phyloP scores from a whole-genome alignment of 2,888 invertebrate genomes.

The Tipula lateralis region DNA sequence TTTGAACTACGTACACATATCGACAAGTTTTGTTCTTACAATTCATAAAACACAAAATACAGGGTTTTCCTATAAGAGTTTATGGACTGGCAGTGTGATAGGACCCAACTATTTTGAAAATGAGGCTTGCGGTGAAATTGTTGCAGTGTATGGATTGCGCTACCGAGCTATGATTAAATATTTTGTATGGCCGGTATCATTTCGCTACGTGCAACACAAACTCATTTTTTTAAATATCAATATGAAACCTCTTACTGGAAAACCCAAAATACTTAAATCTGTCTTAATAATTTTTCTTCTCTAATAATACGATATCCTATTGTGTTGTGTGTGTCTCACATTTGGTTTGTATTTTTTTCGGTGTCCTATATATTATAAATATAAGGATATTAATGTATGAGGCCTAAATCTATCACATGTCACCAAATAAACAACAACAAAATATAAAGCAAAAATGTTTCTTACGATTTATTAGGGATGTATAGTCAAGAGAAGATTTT shows the following conservation, averaged over 20 bases:
- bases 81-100: too few species aligned
- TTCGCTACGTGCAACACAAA: neutral
- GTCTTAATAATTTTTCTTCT: neutral
- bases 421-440: neutral
- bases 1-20: neutral
- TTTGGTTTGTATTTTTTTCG: neutral
- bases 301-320: neutral
- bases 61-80: too few species aligned
- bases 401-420: conserved; percentile 4
- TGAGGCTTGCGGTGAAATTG: too few species aligned
- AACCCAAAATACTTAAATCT: neutral
- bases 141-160: too few species aligned
- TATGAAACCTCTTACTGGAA: too few species aligned
- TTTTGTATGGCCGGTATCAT: neutral
- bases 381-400: neutral
- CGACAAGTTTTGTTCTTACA: neutral
- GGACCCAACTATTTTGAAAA: too few species aligned
- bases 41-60: too few species aligned
- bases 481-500: neutral
- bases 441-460: too few species aligned
- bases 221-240: too few species aligned
- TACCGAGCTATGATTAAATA: neutral
- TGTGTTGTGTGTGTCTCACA: neutral
- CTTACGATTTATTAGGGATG: neutral
- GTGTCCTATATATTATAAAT: neutral